These are phyloP conservation scores for Masticophis lateralis DNA, from an alignment of 2,797 vertebrate genomes.

Conservation along the genomic window DNA sequence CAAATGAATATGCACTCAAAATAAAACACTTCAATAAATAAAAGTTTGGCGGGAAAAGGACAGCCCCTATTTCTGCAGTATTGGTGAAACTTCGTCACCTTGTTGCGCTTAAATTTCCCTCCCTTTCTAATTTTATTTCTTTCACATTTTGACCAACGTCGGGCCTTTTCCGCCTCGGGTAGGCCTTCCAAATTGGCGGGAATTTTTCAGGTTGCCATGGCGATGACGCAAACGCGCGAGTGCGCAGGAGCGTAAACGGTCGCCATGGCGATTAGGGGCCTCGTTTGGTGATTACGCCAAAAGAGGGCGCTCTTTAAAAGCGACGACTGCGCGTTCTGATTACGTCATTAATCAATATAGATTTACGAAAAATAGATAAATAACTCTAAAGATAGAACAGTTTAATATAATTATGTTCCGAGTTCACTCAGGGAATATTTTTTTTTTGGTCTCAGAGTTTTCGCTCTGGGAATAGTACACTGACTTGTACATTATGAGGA, in stretches of 20 bases:
- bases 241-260: not conserved
- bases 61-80: not conserved
- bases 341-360: fast-evolving
- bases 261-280: not conserved
- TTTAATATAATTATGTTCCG: not conserved
- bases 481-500: not conserved
- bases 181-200: not conserved
- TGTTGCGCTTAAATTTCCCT: not conserved
- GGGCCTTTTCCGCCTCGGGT: not conserved
- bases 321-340: not conserved
- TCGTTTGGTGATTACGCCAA: not conserved
- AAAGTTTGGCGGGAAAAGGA: not conserved
- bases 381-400: not conserved
- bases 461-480: not conserved
- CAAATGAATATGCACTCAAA: not conserved
- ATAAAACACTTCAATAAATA: not conserved
- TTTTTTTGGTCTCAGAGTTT: not conserved
- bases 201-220: not conserved
- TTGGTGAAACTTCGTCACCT: not conserved
- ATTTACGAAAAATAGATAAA: not conserved
- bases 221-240: not conserved
- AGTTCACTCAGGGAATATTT: not conserved
- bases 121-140: not conserved
- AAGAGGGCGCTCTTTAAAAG: not conserved
- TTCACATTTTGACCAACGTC: not conserved